Evolutionary conservation across 2,888 invertebrate genomes (phyloP).

Genomic region (Antheraea assamensis): DNA sequence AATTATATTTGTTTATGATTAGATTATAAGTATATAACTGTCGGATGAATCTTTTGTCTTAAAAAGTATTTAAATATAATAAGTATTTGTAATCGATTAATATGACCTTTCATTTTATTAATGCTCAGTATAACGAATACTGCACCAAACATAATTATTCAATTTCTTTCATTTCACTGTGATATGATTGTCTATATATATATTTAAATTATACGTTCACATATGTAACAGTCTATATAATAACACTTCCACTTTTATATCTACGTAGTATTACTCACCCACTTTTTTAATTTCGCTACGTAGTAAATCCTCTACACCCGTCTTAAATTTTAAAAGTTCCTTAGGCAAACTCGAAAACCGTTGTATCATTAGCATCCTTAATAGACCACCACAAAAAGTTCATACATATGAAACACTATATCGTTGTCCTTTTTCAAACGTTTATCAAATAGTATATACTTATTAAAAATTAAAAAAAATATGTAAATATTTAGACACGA

Average conservation of each 20-base stretch:
- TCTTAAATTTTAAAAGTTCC: conserved; percentile 44
- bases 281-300: conserved; percentile 61
- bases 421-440: background rate
- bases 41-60: too few relatives aligned
- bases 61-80: background rate
- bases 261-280: conserved; percentile 57
- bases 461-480: conserved; percentile 33
- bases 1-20: too few relatives aligned
- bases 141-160: background rate
- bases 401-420: conserved; percentile 1
- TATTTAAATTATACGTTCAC: background rate
- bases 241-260: background rate
- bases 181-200: background rate
- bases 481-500: background rate
- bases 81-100: background rate
- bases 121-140: background rate
- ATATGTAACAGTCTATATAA: background rate
- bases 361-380: conserved; percentile 42
- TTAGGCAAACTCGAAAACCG: conserved; percentile 28
- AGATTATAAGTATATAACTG: too few relatives aligned
- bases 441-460: conserved; percentile 27
- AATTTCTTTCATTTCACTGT: background rate
- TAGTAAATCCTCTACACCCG: conserved; percentile 42
- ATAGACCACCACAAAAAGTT: conserved; percentile 38
- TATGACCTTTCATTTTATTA: background rate